These are phyloP conservation scores for Remorina albescens DNA, from an alignment of 2,797 vertebrate genomes.

Conservation along the genomic window DNA sequence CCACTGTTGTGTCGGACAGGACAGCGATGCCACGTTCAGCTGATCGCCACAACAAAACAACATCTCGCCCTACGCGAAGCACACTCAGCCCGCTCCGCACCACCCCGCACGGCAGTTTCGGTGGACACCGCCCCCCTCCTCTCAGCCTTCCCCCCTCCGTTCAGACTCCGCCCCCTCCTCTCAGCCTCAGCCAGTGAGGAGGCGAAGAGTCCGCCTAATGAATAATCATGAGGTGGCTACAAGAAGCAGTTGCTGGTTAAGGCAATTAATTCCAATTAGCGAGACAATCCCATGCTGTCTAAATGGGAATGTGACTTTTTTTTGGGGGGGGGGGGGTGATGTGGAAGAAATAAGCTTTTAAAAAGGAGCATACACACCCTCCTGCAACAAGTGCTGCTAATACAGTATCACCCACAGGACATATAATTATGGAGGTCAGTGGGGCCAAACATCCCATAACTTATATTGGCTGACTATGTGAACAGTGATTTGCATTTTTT, in stretches of 20 bases:
- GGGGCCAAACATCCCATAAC: slow-evolving; percentile 34
- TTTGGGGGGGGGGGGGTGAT: slow-evolving; percentile 11
- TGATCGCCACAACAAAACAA: slow-evolving; percentile 85
- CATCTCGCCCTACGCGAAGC: slow-evolving; percentile 80
- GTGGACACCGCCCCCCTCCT: slow-evolving; percentile 79
- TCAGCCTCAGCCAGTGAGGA: slow-evolving; percentile 67
- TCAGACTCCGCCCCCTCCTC: slow-evolving; percentile 78
- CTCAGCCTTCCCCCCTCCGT: slow-evolving; percentile 72
- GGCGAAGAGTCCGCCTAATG: slow-evolving; percentile 43
- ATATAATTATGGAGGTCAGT: slow-evolving; percentile 23
- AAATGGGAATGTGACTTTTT: not conserved
- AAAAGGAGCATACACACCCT: not conserved
- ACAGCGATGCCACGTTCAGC: slow-evolving; percentile 83
- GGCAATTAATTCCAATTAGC: slow-evolving; percentile 60
- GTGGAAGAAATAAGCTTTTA: slow-evolving; percentile 1
- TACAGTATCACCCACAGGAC: slow-evolving; percentile 9
- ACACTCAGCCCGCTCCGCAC: slow-evolving; percentile 75
- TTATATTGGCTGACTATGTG: slow-evolving; percentile 12
- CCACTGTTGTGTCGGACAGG: slow-evolving; percentile 77
- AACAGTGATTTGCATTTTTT: slow-evolving; percentile 10
- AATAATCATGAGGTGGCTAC: slow-evolving; percentile 56
- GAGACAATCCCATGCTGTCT: slow-evolving; percentile 24
- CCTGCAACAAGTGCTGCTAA: slow-evolving; percentile 29
- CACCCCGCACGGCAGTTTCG: slow-evolving; percentile 74
- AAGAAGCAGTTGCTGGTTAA: slow-evolving; percentile 50